Evolutionary conservation across 2,888 invertebrate genomes (phyloP), one percentile per base, ranked within the genome.

Genomic region (Trisateles emortualis): DNA sequence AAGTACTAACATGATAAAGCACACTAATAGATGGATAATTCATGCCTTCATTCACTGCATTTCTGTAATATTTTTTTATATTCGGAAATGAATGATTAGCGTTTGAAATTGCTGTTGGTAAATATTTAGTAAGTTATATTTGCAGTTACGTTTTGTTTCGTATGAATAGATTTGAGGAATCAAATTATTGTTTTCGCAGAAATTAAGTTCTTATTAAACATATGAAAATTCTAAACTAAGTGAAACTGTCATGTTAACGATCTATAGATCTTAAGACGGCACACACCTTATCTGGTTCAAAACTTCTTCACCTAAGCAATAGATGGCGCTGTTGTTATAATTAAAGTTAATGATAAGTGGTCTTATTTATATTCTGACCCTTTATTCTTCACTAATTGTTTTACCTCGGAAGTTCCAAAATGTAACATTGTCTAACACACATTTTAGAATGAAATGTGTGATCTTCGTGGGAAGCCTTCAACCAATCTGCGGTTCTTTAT

Each of bases 241-340:
- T 19, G 19, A 19, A 19, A 19, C 19, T 5, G 19, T 5, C 19
- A 19, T 19, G 19, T 5, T 3, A 19, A 9, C 1, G 36, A 38
- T 38, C 36, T 24, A 16, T 19, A 36, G 36, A 36, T 36, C 36
- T 9, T 16, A 32, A 29, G 29, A 4, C 3, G 13, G 5, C 19
- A 17, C 10, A 11, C 39, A 9, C 13, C 36, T 1, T 26, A 47
- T 43, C 47, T 43, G 47, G 22, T 26, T 22, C 30, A 40, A 9
- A 16, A 22, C 36, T 57, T 44, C 47, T 5, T 26, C 8, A n/a
- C 16, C 9, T 40, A 48, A 41, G n/a, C 9, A 29, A 42, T 32
- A 57, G 56, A 52, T 51, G 56, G 56, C 56, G 52, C 36, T 48
- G 14, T 40, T 41, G 8, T 42, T 26, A 33, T 3, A 13, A 26